These are phyloP conservation scores for Tenodera sinensis DNA, from an alignment of 2,888 invertebrate genomes.

Conservation along the genomic window DNA sequence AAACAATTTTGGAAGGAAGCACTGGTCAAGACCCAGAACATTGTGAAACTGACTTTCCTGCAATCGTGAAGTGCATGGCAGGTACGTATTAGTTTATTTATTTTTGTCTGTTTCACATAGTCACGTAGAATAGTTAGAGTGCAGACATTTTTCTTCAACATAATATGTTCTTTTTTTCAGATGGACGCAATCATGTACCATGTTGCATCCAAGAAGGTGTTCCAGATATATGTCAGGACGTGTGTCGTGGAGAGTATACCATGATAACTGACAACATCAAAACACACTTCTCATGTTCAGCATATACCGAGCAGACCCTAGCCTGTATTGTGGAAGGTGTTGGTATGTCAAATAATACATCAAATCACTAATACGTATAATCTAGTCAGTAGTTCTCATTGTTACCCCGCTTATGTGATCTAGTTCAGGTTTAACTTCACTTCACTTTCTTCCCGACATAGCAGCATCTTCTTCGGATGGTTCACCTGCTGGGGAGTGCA, in stretches of 20 bases:
- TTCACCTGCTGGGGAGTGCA: too few species aligned
- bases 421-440: too few species aligned
- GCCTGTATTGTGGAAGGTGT: conserved; percentile 82
- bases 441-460: too few species aligned
- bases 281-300: conserved; percentile 79
- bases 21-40: conserved; percentile 77
- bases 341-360: conserved; percentile 43
- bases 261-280: conserved; percentile 78
- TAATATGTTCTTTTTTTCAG: conserved; percentile 44
- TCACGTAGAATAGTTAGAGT: too few species aligned
- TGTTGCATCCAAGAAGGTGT: conserved; percentile 78
- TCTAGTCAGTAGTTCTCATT: too few species aligned
- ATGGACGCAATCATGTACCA: conserved; percentile 80
- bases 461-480: too few species aligned
- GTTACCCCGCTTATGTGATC: too few species aligned
- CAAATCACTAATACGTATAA: too few species aligned
- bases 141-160: background rate
- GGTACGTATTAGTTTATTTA: conserved; percentile 38
- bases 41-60: conserved; percentile 76
- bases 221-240: conserved; percentile 81
- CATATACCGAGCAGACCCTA: conserved; percentile 75
- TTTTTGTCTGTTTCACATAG: too few species aligned
- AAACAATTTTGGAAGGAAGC: conserved; percentile 68
- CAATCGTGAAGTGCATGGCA: conserved; percentile 61
- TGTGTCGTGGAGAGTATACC: conserved; percentile 80